Evolutionary conservation across 2,888 invertebrate genomes (phyloP).

Genomic region (Dromius quadrimaculatus): DNA sequence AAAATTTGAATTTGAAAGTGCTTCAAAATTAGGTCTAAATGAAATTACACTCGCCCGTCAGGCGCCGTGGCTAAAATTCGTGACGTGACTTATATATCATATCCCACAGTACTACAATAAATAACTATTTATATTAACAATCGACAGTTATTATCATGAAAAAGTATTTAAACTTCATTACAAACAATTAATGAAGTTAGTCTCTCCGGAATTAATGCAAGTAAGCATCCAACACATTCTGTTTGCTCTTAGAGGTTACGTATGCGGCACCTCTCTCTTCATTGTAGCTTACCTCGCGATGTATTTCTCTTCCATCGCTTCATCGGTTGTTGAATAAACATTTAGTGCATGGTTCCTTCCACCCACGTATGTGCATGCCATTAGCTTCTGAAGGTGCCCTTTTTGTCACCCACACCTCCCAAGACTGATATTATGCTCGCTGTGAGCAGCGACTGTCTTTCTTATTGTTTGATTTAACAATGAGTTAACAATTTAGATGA

Average conservation of each 20-base stretch:
- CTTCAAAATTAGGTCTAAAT: too few species aligned
- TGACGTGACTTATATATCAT: too few species aligned
- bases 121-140: conserved; percentile 25
- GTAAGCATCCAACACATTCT: conserved; percentile 11
- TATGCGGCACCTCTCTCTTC: neutral
- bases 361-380: conserved; percentile 6
- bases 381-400: neutral
- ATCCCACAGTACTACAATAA: too few species aligned
- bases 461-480: too few species aligned
- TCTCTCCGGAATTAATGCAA: conserved; percentile 20
- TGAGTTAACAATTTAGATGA: too few species aligned
- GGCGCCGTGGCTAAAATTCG: too few species aligned
- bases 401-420: conserved; percentile 2
- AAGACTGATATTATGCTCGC: conserved; percentile 62
- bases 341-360: conserved; percentile 13
- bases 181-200: conserved; percentile 1
- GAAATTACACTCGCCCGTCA: too few species aligned
- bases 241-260: neutral
- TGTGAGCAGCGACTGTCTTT: conserved; percentile 58
- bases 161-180: conserved; percentile 15
- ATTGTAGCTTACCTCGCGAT: conserved; percentile 25
- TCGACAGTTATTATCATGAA: conserved; percentile 16
- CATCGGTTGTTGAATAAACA: conserved; percentile 41
- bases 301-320: conserved; percentile 14
- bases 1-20: too few species aligned